phyloP scores from a whole-genome alignment of 2,797 vertebrate genomes.

The Lutjanus campechanus region DNA sequence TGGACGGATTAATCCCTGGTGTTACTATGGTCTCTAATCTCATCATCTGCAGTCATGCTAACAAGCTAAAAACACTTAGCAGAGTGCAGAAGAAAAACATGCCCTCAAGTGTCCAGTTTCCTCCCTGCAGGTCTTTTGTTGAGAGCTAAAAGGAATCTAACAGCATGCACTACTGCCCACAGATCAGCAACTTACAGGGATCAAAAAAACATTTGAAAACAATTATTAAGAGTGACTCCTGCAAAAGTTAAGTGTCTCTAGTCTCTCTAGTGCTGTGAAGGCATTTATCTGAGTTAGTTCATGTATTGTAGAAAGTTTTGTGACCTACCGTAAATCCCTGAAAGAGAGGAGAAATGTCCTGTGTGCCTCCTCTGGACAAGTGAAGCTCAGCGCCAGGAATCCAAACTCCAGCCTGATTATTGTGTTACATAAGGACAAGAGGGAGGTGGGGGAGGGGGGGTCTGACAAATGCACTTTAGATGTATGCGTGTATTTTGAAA shows the following conservation, averaged over 20 bases:
- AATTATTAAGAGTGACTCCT: neutral
- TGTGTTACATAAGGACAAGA: slow-evolving; percentile 49
- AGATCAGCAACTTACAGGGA: neutral
- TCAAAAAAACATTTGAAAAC: neutral
- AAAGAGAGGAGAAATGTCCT: slow-evolving; percentile 24
- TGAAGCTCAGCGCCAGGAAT: neutral
- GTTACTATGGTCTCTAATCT: slow-evolving; percentile 5
- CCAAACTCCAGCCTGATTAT: slow-evolving; percentile 40
- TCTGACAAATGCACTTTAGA: slow-evolving; percentile 25
- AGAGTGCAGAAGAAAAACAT: neutral
- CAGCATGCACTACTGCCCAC: neutral
- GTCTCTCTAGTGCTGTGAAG: neutral
- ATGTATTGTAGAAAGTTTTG: neutral
- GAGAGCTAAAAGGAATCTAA: neutral
- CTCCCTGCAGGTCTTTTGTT: neutral
- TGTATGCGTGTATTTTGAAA: neutral
- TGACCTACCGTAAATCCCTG: slow-evolving; percentile 52
- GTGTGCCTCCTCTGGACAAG: slow-evolving; percentile 7
- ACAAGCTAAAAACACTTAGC: neutral
- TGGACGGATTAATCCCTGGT: neutral
- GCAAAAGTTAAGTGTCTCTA: neutral
- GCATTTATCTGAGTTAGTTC: neutral
- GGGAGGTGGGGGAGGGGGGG: slow-evolving; percentile 12
- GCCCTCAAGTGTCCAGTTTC: neutral
- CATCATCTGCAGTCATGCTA: neutral